phyloP scores from a whole-genome alignment of 2,113 vertebrate species.

The Marmota monax region DNA sequence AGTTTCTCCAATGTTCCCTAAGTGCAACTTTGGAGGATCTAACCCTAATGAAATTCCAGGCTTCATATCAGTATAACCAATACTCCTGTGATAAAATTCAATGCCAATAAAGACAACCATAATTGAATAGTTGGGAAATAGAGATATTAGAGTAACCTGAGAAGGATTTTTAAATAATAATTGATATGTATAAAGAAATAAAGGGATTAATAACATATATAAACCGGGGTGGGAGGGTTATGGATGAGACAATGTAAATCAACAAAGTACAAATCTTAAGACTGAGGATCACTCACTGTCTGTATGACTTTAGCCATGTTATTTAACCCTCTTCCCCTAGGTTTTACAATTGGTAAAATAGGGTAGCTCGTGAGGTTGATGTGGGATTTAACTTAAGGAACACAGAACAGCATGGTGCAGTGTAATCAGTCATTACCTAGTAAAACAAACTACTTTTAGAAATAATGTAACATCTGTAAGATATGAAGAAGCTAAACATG shows the following conservation, averaged over 20 bases:
- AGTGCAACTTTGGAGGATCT: neutral
- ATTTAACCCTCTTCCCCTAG: accelerated
- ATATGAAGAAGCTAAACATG: neutral
- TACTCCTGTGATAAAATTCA: neutral
- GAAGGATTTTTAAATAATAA: neutral
- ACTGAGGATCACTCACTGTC: neutral
- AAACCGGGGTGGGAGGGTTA: neutral
- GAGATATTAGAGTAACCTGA: neutral
- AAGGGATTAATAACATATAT: neutral
- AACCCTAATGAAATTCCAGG: neutral
- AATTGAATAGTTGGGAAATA: neutral
- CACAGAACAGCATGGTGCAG: neutral
- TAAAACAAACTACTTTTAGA: neutral
- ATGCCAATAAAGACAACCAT: neutral
- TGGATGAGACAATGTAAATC: neutral
- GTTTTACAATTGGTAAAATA: neutral
- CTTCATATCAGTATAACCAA: neutral
- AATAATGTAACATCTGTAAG: neutral
- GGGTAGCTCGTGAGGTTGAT: neutral
- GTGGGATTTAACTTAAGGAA: neutral
- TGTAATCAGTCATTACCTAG: neutral
- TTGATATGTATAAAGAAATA: neutral
- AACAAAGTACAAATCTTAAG: neutral
- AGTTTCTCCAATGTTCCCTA: accelerated
- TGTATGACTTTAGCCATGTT: neutral